Conservation (phyloP, 2,888 invertebrate genomes). For the Seira ritae region DNA sequence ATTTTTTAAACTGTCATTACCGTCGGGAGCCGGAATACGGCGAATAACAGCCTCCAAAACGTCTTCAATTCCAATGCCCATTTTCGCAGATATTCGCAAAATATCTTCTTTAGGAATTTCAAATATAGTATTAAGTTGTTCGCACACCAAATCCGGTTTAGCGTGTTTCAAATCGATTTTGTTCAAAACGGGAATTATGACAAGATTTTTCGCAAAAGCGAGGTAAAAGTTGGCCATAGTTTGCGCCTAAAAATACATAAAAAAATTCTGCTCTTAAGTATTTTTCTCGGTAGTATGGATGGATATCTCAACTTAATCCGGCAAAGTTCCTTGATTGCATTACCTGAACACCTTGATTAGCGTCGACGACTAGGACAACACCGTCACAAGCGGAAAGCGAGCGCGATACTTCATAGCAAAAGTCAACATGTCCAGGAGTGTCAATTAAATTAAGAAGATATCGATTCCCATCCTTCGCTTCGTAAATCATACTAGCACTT, state of each 20-base stretch:
- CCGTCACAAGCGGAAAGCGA: conserved; percentile 96
- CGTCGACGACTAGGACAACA: conserved; percentile 95
- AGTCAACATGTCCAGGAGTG: conserved; percentile 99
- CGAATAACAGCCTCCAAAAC: conserved; percentile 87
- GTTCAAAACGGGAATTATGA: conserved; percentile 94
- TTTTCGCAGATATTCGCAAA: conserved; percentile 92
- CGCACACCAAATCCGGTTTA: conserved; percentile 87
- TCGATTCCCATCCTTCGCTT: conserved; percentile 78
- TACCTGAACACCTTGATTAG: conserved; percentile 84
- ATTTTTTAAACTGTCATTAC: conserved; percentile 23
- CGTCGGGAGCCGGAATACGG: conserved; percentile 85
- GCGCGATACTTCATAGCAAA: conserved; percentile 94
- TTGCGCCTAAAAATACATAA: conserved; percentile 86
- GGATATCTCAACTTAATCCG: neutral
- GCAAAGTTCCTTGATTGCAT: neutral
- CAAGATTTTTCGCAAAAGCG: conserved; percentile 88
- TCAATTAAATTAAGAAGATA: conserved; percentile 97
- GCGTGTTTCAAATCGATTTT: conserved; percentile 97
- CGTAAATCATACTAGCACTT: conserved; percentile 89
- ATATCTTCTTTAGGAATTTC: conserved; percentile 85
- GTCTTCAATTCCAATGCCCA: conserved; percentile 88
- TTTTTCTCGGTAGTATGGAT: neutral
- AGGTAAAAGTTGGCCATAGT: conserved; percentile 97
- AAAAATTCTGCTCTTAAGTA: too few relatives aligned
- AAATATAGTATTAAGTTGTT: conserved; percentile 88